Percentiles rank a stretch among this genome's conserved stretches.
These are phyloP conservation scores for Melinaea menophilus DNA, from an alignment of 2,888 invertebrate genomes.

Conservation along the genomic window DNA sequence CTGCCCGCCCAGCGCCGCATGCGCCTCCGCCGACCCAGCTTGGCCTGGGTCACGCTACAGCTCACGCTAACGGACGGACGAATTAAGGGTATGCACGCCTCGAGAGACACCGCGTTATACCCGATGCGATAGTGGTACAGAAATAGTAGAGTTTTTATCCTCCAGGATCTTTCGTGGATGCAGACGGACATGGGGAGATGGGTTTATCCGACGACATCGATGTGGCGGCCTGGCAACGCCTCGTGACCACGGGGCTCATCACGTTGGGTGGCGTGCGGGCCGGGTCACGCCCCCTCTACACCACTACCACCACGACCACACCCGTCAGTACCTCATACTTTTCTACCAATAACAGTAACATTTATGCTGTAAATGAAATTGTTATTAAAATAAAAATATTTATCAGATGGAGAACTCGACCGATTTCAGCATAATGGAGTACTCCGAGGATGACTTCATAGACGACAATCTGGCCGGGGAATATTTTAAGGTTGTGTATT, in stretches of 20 bases:
- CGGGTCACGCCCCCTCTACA: conserved; percentile 41
- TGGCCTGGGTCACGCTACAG: conserved; percentile 43
- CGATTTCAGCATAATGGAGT: conserved; percentile 53
- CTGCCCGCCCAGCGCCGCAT: conserved; percentile 44
- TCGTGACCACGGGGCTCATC: conserved; percentile 65
- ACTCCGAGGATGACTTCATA: conserved; percentile 57
- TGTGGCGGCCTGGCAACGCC: conserved; percentile 67
- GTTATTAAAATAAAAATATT: background rate
- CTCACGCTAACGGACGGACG: conserved; percentile 33
- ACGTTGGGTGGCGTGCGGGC: conserved; percentile 58
- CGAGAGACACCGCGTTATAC: background rate
- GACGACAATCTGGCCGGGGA: conserved; percentile 64
- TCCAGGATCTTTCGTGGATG: conserved; percentile 68
- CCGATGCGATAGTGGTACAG: background rate
- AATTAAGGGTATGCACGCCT: conserved; percentile 33
- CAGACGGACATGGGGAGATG: conserved; percentile 70
- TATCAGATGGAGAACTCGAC: conserved; percentile 55
- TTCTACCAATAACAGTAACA: too few relatives aligned
- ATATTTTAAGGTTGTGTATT: conserved; percentile 61
- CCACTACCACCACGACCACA: conserved; percentile 32
- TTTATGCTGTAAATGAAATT: too few relatives aligned
- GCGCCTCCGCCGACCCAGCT: conserved; percentile 50
- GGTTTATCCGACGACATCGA: conserved; percentile 71
- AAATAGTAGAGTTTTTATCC: conserved; percentile 11
- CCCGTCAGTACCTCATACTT: conserved; percentile 16